Conservation (phyloP, 2,113 vertebrate genomes). For the Elachura formosa region DNA sequence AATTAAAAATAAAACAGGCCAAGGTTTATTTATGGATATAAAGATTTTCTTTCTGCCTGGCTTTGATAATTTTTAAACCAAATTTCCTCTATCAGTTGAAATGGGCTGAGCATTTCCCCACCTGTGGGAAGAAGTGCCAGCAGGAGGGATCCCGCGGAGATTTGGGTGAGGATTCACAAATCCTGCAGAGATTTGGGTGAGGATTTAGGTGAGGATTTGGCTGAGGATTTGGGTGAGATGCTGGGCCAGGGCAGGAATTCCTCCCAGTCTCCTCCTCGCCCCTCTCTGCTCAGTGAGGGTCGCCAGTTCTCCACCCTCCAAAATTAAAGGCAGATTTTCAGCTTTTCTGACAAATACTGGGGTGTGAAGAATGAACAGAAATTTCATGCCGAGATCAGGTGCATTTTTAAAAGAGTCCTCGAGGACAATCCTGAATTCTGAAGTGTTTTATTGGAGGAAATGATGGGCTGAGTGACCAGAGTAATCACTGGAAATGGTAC, state of each 20-base stretch:
- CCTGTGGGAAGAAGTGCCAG: not conserved
- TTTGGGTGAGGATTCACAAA: not conserved
- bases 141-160: not conserved
- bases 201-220: too few relatives aligned
- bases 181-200: not conserved
- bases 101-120: not conserved
- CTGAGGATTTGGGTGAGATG: too few relatives aligned
- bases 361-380: not conserved
- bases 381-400: not conserved
- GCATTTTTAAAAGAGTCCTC: not conserved
- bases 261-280: too few relatives aligned
- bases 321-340: not conserved
- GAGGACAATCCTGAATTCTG: not conserved
- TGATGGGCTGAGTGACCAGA: not conserved
- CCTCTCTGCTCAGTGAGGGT: too few relatives aligned
- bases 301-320: slow-evolving; percentile 49
- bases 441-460: not conserved
- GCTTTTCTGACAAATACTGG: not conserved
- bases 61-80: not conserved
- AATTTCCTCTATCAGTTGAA: not conserved
- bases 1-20: not conserved
- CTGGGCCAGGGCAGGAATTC: too few relatives aligned
- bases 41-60: not conserved
- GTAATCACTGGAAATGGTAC: not conserved
- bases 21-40: not conserved